Evolutionary conservation across 2,113 vertebrate genomes (phyloP).

Genomic region (Brachionichthys hirsutus): DNA sequence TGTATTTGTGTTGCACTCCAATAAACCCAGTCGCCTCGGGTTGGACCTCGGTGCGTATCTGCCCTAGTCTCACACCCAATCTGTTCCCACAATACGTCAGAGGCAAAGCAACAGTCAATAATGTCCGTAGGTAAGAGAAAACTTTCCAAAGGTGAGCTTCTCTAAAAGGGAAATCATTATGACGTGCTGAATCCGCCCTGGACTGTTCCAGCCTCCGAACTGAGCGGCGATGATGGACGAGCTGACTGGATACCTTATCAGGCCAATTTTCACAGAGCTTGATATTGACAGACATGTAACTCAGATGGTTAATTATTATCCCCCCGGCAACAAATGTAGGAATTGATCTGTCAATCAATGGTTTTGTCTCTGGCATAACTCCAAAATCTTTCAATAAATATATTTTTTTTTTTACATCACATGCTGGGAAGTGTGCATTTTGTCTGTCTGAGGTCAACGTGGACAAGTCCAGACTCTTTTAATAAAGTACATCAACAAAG

Average conservation of each 20-base stretch:
- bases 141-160: conserved; percentile 1
- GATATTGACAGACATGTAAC: neutral
- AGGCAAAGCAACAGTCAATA: neutral
- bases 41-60: neutral
- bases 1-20: neutral
- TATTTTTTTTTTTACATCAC: too few relatives aligned
- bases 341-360: too few relatives aligned
- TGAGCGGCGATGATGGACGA: neutral
- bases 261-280: neutral
- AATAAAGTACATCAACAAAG: too few relatives aligned
- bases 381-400: too few relatives aligned
- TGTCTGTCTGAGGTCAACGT: too few relatives aligned
- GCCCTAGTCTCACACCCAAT: neutral
- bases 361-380: too few relatives aligned
- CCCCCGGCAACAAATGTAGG: too few relatives aligned
- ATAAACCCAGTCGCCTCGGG: too few relatives aligned
- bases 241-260: neutral
- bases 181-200: too few relatives aligned
- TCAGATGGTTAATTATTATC: neutral
- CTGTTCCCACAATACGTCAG: neutral
- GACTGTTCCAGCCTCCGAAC: neutral
- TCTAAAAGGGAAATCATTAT: too few relatives aligned
- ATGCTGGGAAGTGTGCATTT: too few relatives aligned
- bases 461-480: too few relatives aligned
- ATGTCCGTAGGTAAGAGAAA: neutral